Evolutionary conservation across 2,888 invertebrate species (phyloP).

Genomic region (Halocaridina rubra): DNA sequence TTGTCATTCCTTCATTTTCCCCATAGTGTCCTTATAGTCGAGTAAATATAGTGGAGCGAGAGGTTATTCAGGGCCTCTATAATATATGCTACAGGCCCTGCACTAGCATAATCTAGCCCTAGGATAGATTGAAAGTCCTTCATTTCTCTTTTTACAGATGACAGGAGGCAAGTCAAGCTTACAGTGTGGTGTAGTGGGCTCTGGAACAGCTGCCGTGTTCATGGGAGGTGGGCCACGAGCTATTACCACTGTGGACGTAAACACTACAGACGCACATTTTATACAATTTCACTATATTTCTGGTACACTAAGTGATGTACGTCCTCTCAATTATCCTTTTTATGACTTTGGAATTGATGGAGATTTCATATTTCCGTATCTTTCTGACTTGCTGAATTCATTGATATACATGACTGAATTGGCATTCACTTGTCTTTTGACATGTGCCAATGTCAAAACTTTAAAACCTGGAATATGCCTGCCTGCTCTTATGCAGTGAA

Average conservation of each 20-base stretch:
- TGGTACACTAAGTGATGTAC: constrained; percentile 57
- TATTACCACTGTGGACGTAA: constrained; percentile 56
- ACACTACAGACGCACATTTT: constrained; percentile 51
- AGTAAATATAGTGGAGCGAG: neutral
- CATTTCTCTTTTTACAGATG: constrained; percentile 27
- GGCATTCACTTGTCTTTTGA: too few species aligned
- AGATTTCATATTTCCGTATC: too few species aligned
- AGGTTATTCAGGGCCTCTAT: neutral
- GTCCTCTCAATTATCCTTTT: too few species aligned
- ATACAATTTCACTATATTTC: constrained; percentile 55
- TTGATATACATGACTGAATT: too few species aligned
- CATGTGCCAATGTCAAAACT: too few species aligned
- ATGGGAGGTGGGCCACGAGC: constrained; percentile 30
- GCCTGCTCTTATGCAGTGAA: too few species aligned
- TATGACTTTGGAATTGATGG: too few species aligned
- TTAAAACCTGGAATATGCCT: too few species aligned
- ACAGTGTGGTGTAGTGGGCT: constrained; percentile 53
- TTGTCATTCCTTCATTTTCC: too few species aligned
- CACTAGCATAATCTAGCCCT: too few species aligned
- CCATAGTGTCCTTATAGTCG: neutral
- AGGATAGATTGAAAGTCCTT: too few species aligned
- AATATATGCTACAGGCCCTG: neutral
- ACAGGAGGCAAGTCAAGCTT: constrained; percentile 36
- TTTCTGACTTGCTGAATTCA: too few species aligned
- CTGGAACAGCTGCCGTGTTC: constrained; percentile 56